phyloP scores from a whole-genome alignment of 2,888 invertebrate genomes.

The Cosmia trapezina region DNA sequence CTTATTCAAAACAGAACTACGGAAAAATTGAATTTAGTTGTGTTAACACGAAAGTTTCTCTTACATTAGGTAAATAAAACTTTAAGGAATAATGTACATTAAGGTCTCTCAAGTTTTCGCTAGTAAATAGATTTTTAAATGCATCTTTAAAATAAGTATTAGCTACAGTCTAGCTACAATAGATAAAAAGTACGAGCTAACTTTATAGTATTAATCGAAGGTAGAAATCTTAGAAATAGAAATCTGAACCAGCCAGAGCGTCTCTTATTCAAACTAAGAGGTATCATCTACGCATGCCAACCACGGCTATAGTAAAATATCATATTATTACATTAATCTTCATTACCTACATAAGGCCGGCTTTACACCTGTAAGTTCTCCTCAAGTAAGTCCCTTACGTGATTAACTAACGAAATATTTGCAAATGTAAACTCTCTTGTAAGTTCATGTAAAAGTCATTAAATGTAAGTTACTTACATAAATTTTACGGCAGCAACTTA shows the following conservation, averaged over 20 bases:
- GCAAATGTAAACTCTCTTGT: no score
- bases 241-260: constrained; percentile 77
- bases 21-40: constrained; percentile 32
- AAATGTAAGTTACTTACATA: no score
- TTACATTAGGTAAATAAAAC: constrained; percentile 9
- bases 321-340: constrained; percentile 29
- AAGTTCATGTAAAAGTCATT: no score
- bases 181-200: constrained; percentile 57
- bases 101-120: constrained; percentile 47
- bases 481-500: no score
- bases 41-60: constrained; percentile 11
- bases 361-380: no score
- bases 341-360: constrained; percentile 21
- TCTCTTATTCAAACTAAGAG: constrained; percentile 56
- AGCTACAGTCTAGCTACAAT: constrained; percentile 52
- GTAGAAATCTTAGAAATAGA: constrained; percentile 66
- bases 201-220: constrained; percentile 46
- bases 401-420: no score
- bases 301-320: constrained; percentile 50
- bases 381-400: no score
- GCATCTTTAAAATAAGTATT: constrained; percentile 55
- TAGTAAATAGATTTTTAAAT: constrained; percentile 54
- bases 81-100: constrained; percentile 29
- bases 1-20: constrained; percentile 28
- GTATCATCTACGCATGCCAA: constrained; percentile 50